Conservation (phyloP, 2,797 vertebrate genomes). For the Apogon talboti region DNA sequence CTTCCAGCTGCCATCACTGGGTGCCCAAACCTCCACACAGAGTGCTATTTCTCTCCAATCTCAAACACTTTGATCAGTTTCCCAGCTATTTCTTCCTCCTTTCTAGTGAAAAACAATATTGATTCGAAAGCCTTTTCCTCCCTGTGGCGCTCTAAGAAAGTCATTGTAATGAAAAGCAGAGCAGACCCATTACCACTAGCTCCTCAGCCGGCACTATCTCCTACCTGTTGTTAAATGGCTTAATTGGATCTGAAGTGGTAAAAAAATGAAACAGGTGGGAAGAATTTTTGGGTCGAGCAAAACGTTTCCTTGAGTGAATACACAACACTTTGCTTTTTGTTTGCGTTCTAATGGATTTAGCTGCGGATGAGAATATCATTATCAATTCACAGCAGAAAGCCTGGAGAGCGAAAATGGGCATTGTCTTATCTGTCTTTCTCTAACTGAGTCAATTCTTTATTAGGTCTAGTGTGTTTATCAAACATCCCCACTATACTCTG, state of each 20-base stretch:
- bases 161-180: conserved; percentile 62
- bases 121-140: conserved; percentile 54
- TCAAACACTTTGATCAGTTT: conserved; percentile 61
- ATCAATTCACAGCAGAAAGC: conserved; percentile 16
- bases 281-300: conserved; percentile 11
- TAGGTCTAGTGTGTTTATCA: conserved; percentile 3
- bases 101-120: conserved; percentile 53
- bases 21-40: conserved; percentile 25
- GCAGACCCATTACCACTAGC: conserved; percentile 55
- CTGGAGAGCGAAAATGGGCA: conserved; percentile 17
- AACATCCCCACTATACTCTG: neutral
- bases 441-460: neutral
- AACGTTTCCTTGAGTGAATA: conserved; percentile 8
- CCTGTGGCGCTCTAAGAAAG: conserved; percentile 46
- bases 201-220: conserved; percentile 47
- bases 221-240: conserved; percentile 62
- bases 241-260: conserved; percentile 52
- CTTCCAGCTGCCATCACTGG: conserved; percentile 27
- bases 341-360: neutral
- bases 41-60: conserved; percentile 45
- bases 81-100: conserved; percentile 22
- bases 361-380: neutral
- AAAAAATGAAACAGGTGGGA: conserved; percentile 12
- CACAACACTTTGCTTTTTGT: conserved; percentile 5
- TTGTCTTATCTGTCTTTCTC: conserved; percentile 7